Base-by-base conservation (phyloP, 2,888 invertebrate genomes). In the Timandra comae region DNA sequence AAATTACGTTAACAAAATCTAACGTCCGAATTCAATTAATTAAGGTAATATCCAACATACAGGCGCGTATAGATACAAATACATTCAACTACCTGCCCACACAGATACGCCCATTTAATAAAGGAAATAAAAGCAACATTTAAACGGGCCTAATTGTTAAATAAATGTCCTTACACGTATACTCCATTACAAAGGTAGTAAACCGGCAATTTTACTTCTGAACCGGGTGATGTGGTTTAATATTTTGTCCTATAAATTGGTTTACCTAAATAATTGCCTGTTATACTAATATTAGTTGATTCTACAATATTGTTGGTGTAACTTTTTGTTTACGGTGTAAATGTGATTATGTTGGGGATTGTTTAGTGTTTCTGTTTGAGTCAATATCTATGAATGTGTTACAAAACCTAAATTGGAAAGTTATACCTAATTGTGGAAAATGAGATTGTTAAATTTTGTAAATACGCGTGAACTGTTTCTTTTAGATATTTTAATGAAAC, bases 131-230 rank as follows among this genome's bases (percentile, higher is more conserved):
- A 46, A 43, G 46, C 46, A 39, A 54, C 57, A 62, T 68, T 72
- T 64, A 70, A 71, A 56, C 62, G 52, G 48, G 55, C 44, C 60
- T 80, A 81, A 82, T 82, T 81, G 69, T 52, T 41, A 66, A 66
- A 79, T 73, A 74, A 81, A 82, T 81, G 69, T 58, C 58, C 52
- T n/a, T 75, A 84, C 84, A 82, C 67, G 81, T 53, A 77, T 71
- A 73, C 65, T 79, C 82, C 84, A 85, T 85, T 84, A 82, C 57
- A 61, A 37, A 50, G 46, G 53, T 60, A 57, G 63, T 66, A 71
- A 66, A 67, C 63, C 67, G 63, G 61, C 72, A 68, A 75, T 78
- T 78, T 77, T 71, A 73, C 72, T 74, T 76, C 71, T 63, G 59
- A 61, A 50, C 51, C 55, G 56, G 49, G 44, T 36, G 36, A 9